phyloP scores from a whole-genome alignment of 2,113 vertebrate genomes.

The Aphyosemion australe region DNA sequence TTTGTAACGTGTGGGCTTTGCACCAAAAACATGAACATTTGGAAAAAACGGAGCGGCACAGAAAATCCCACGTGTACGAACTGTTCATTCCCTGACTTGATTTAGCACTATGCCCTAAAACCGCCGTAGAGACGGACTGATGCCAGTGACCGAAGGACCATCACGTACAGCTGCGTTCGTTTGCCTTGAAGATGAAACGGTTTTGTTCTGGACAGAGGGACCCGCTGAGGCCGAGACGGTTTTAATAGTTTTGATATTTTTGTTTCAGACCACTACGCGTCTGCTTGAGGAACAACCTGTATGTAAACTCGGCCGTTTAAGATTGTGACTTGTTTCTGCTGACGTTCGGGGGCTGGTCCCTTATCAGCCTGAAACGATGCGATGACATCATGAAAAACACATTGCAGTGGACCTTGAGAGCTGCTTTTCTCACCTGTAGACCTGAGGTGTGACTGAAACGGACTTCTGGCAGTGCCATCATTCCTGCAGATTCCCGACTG shows the following conservation, averaged over 20 bases:
- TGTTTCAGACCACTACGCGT: conserved; percentile 30
- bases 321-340: conserved; percentile 58
- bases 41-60: conserved; percentile 49
- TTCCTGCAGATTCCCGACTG: conserved; percentile 58
- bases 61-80: conserved; percentile 40
- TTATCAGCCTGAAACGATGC: conserved; percentile 60
- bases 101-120: conserved; percentile 65
- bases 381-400: conserved; percentile 37
- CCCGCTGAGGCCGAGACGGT: conserved; percentile 27
- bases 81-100: conserved; percentile 66
- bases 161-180: conserved; percentile 53
- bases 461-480: conserved; percentile 69
- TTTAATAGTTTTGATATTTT: conserved; percentile 55
- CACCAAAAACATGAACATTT: conserved; percentile 52
- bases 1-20: conserved; percentile 21
- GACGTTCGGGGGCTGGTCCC: conserved; percentile 77
- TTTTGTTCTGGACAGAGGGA: conserved; percentile 44
- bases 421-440: conserved; percentile 35
- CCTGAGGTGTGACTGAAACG: conserved; percentile 48
- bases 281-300: conserved; percentile 56
- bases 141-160: conserved; percentile 61
- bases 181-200: conserved; percentile 49
- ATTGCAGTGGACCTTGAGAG: conserved; percentile 44
- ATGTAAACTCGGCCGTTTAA: conserved; percentile 37
- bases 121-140: conserved; percentile 49